phyloP scores from a whole-genome alignment of 2,113 vertebrate species.

The Prochilodus magdalenae region DNA sequence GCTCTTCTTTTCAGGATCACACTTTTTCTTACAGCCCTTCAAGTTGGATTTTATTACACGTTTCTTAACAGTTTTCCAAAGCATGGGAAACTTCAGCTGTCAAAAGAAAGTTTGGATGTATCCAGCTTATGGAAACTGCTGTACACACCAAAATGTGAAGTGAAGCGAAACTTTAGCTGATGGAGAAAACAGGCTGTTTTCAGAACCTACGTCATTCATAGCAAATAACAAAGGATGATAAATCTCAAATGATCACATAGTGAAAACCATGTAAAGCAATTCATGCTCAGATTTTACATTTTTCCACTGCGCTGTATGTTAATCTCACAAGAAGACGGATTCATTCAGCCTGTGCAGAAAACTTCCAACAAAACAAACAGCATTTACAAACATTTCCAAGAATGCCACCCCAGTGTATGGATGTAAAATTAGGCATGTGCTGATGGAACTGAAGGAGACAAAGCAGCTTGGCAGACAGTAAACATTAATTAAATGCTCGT shows the following conservation, averaged over 20 bases:
- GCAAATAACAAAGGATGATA: not conserved
- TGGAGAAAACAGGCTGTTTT: not conserved
- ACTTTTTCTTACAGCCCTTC: not conserved
- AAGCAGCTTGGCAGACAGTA: slow-evolving; percentile 57
- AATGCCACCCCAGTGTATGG: slow-evolving; percentile 6
- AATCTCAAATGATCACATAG: not conserved
- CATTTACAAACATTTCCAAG: slow-evolving; percentile 17
- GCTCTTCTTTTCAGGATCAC: too few relatives aligned
- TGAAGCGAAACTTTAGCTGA: not conserved
- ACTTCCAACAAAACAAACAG: not conserved
- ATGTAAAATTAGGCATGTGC: slow-evolving; percentile 26
- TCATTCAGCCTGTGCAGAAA: not conserved
- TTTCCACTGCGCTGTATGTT: not conserved
- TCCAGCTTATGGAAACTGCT: not conserved
- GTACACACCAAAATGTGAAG: not conserved
- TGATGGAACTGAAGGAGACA: slow-evolving; percentile 35
- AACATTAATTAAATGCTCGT: slow-evolving; percentile 67
- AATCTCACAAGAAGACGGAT: not conserved
- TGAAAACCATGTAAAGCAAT: not conserved
- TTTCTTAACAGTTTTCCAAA: not conserved
- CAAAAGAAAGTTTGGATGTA: not conserved
- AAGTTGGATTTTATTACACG: not conserved
- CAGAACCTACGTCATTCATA: not conserved
- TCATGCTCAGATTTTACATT: not conserved
- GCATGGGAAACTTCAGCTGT: not conserved